Evolutionary conservation across 2,888 invertebrate genomes (phyloP).

Genomic region (Crematogaster levior): DNA sequence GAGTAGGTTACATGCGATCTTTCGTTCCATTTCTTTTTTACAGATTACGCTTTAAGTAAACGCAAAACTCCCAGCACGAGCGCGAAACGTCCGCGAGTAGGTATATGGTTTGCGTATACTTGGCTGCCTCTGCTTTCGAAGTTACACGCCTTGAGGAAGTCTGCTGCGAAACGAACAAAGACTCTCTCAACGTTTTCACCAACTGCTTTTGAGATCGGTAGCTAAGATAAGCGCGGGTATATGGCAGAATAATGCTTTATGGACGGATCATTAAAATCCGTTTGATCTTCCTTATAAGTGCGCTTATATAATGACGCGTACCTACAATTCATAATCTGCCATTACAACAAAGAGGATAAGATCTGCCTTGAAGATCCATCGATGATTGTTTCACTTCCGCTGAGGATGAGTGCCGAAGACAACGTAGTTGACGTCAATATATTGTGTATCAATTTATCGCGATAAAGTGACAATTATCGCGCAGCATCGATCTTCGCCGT

Average conservation of each 20-base stretch:
- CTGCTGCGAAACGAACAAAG: slow-evolving; percentile 31
- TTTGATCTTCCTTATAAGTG: slow-evolving; percentile 26
- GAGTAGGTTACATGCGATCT: neutral
- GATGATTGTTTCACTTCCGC: neutral
- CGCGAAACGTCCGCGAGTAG: neutral
- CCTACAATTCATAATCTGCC: slow-evolving; percentile 20
- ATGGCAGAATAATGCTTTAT: slow-evolving; percentile 25
- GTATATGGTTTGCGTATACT: neutral
- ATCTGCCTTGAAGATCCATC: slow-evolving; percentile 2
- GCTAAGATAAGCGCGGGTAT: slow-evolving; percentile 11
- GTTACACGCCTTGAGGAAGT: slow-evolving; percentile 37
- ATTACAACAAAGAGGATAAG: neutral
- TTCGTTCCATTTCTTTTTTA: neutral
- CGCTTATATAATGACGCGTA: slow-evolving; percentile 22
- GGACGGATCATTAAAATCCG: slow-evolving; percentile 42
- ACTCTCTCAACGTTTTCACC: slow-evolving; percentile 57
- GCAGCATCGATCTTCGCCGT: no score
- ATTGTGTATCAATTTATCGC: neutral
- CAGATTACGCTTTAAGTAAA: neutral
- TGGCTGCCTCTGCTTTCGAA: slow-evolving; percentile 12
- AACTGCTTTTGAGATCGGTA: neutral
- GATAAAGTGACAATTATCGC: neutral
- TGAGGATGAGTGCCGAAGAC: neutral
- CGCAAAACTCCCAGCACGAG: neutral
- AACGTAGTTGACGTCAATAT: neutral